Base-by-base conservation (phyloP, 2,113 vertebrate species). In the Engystomops pustulosus region DNA sequence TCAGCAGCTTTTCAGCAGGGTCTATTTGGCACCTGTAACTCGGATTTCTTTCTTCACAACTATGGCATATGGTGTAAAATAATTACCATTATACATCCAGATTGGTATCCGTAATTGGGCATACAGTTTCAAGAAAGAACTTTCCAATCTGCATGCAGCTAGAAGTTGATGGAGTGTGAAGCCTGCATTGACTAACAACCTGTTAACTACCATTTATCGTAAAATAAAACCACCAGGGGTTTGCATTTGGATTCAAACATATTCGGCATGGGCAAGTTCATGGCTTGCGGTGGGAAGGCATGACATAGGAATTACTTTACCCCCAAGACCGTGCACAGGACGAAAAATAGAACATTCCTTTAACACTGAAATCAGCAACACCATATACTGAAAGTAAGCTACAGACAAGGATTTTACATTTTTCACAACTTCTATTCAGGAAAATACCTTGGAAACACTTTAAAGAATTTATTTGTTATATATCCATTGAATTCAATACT, bases 371-470 rank as follows among this genome's bases (percentile, higher is more conserved):
- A 60, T 60, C 4, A 55, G 20, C 20, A 60, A 60, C 9, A 60
- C 53, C 20, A 60, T 11, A 60, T 27, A 6, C 1, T 65, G 32
- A 1, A 32, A 6, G 30, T 20, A 32, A 65, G 34, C 27, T 34
- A 34, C 30, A 65, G 60, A 1, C 14, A 18, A 17, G 4, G 60
- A 6, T 17, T 34, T 67, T 41, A 5, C 38, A 8, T 41, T 4
- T 65, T 8, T 60, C 18, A 53, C 18, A 25, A 58, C 27, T 77
- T 58, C 53, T 60, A 23, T 55, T 17, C 49, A 55, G 15, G 30
- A 76, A 47, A 55, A 76, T 36, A 60, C 25, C 32, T 60, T 14
- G 36, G 44, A 60, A 78, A 78, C 34, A 60, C 34, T 58, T 49
- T 20, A 8, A 44, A 47, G 70, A 12, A 12, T 15, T 10, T 17